These are phyloP conservation scores for Montipora sp. DNA, from an alignment of 64 coral and sea anemone genomes.

Conservation along the genomic window DNA sequence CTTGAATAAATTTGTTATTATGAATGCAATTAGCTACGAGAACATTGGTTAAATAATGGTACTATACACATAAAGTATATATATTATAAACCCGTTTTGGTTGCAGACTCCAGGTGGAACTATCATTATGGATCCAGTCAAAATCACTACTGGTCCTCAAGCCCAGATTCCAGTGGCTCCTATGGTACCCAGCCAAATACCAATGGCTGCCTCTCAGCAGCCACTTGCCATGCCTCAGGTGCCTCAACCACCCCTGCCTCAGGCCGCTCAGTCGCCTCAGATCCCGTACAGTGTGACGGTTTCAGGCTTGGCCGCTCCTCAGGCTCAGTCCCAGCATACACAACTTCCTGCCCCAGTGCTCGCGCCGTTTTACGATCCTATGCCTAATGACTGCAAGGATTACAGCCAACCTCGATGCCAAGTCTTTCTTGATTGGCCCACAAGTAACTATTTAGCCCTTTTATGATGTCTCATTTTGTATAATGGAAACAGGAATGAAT, in stretches of 20 bases:
- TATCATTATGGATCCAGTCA: conserved; percentile 81
- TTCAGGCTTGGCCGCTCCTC: conserved; percentile 28
- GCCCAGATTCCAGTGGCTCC: conserved; percentile 53
- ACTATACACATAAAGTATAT: no score
- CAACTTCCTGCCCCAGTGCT: conserved; percentile 16
- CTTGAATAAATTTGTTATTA: no score
- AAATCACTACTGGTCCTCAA: conserved; percentile 44
- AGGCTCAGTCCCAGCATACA: conserved; percentile 44
- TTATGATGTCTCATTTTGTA: no score
- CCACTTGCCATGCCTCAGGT: conserved; percentile 27
- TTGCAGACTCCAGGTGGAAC: conserved; percentile 60
- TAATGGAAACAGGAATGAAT: not conserved
- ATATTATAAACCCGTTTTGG: no score
- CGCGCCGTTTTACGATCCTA: conserved; percentile 39
- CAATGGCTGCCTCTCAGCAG: conserved; percentile 53
- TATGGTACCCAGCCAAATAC: conserved; percentile 57
- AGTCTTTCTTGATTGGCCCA: conserved; percentile 90
- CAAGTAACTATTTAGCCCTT: conserved; percentile 23
- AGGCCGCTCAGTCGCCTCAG: conserved; percentile 27
- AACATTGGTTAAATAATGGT: no score
- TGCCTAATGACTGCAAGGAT: conserved; percentile 76
- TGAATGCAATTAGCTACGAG: no score
- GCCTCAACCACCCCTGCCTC: conserved; percentile 37
- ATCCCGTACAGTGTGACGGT: conserved; percentile 37
- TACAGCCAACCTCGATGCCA: conserved; percentile 75